Evolutionary conservation across 2,888 invertebrate genomes (phyloP).

Genomic region (Eueremaeus valkanovi): DNA sequence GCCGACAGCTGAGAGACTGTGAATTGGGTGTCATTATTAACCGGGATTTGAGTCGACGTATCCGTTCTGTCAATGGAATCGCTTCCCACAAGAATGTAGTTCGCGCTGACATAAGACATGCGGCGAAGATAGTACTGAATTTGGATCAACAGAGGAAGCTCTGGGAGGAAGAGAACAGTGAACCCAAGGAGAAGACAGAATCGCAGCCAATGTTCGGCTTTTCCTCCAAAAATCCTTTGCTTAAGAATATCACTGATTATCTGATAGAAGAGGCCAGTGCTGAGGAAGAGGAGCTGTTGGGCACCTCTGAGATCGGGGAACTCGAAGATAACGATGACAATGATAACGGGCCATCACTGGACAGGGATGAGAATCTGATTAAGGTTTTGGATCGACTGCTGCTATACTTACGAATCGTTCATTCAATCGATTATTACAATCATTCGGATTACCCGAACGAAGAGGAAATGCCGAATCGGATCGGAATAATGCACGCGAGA

Average conservation of each 20-base stretch:
- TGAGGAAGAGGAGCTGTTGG: slow-evolving; percentile 90
- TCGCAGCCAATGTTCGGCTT: slow-evolving; percentile 49
- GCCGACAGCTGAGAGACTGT: slow-evolving; percentile 75
- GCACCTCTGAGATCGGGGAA: slow-evolving; percentile 55
- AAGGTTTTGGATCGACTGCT: slow-evolving; percentile 72
- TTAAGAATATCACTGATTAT: slow-evolving; percentile 95
- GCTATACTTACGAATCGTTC: slow-evolving; percentile 89
- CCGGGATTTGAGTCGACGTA: slow-evolving; percentile 87
- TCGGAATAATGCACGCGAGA: slow-evolving; percentile 96
- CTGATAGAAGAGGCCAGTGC: slow-evolving; percentile 96
- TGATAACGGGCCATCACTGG: slow-evolving; percentile 54
- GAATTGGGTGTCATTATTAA: slow-evolving; percentile 95
- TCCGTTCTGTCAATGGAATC: slow-evolving; percentile 84
- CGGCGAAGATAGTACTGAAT: slow-evolving; percentile 84
- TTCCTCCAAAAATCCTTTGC: slow-evolving; percentile 70
- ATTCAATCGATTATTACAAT: slow-evolving; percentile 98
- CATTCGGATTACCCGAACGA: slow-evolving; percentile 98
- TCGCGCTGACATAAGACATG: slow-evolving; percentile 83
- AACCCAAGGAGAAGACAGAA: not conserved
- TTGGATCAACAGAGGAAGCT: slow-evolving; percentile 77
- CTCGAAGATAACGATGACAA: slow-evolving; percentile 52
- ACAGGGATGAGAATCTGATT: slow-evolving; percentile 67
- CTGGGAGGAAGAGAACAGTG: slow-evolving; percentile 59
- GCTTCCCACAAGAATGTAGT: slow-evolving; percentile 83
- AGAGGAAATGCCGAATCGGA: slow-evolving; percentile 99